Conservation (phyloP, 2,113 vertebrate genomes). For the Platysternon megacephalum region DNA sequence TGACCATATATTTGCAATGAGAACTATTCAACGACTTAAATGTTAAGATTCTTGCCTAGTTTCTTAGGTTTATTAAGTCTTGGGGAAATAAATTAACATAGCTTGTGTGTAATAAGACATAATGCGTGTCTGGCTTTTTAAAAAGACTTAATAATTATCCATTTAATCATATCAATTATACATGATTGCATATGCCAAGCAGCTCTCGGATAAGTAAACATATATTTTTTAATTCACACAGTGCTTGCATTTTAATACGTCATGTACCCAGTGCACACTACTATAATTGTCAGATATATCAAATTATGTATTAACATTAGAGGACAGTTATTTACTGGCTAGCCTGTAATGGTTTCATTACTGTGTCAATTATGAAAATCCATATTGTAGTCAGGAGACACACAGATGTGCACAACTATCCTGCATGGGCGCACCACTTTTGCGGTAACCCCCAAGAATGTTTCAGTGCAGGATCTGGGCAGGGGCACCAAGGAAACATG, state of each 20-base stretch:
- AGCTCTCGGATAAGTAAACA: neutral
- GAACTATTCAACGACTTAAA: neutral
- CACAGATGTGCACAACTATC: neutral
- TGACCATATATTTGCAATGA: neutral
- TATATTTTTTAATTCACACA: neutral
- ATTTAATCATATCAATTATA: conserved; percentile 40
- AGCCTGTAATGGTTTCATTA: neutral
- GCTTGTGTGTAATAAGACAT: neutral
- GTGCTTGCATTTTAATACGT: neutral
- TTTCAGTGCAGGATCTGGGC: neutral
- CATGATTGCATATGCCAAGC: neutral
- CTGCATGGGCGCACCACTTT: fast-evolving
- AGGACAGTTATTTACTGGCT: neutral
- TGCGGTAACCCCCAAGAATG: neutral
- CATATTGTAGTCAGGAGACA: neutral
- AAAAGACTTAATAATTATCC: conserved; percentile 28
- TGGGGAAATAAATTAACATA: conserved; percentile 41
- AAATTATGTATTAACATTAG: neutral
- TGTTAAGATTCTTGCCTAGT: conserved; percentile 5
- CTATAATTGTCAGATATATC: neutral
- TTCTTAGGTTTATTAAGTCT: conserved; percentile 40
- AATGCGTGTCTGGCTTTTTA: conserved; percentile 41
- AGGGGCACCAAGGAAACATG: neutral
- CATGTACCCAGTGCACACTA: neutral
- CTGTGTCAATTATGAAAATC: neutral